Conservation (phyloP, 1,140 invertebrate genomes). For the Aphelinus atriplicis region DNA sequence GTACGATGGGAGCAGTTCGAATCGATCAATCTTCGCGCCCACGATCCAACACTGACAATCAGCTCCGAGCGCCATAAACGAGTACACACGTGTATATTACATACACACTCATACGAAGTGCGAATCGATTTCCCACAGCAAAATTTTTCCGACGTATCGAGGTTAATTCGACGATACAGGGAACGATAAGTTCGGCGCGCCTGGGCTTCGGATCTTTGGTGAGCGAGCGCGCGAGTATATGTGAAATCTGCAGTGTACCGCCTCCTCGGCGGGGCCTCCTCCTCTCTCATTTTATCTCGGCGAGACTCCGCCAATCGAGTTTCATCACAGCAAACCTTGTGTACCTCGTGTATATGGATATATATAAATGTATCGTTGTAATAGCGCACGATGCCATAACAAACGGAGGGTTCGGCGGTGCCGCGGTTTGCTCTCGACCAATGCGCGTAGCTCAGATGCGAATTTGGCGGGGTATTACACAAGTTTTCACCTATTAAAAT, state of each 20-base stretch:
- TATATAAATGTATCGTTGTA: neutral
- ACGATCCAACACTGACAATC: too few relatives aligned
- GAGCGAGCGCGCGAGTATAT: neutral
- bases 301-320: conserved; percentile 13
- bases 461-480: neutral
- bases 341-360: neutral
- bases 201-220: neutral
- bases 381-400: too few relatives aligned
- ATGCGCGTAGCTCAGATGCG: too few relatives aligned
- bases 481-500: neutral
- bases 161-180: neutral
- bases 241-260: conserved; percentile 10
- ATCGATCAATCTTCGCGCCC: too few relatives aligned
- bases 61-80: too few relatives aligned
- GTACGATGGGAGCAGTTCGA: too few relatives aligned
- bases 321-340: conserved; percentile 25
- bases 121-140: too few relatives aligned
- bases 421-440: too few relatives aligned
- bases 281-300: neutral
- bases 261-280: neutral
- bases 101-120: too few relatives aligned
- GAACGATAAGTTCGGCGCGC: neutral
- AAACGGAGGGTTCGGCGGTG: too few relatives aligned
- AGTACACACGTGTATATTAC: too few relatives aligned
- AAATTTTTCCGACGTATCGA: too few relatives aligned